Evolutionary conservation across 2,888 invertebrate species (phyloP).

Genomic region (Troides helena): DNA sequence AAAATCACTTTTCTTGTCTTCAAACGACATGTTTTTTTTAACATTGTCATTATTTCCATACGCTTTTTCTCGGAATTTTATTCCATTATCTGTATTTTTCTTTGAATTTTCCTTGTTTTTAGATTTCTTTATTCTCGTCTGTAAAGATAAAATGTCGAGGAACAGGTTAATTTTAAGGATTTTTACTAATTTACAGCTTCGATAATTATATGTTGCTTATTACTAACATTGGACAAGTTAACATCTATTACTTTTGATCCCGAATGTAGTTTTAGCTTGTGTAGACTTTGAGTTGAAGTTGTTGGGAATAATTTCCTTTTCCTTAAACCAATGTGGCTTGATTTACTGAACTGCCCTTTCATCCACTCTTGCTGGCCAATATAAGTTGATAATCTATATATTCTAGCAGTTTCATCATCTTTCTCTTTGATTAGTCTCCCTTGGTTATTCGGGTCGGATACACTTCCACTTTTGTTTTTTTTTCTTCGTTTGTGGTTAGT

Average conservation of each 20-base stretch:
- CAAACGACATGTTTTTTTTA: background rate
- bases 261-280: slow-evolving; percentile 20
- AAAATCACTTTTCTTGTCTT: slow-evolving; percentile 10
- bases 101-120: slow-evolving; percentile 2
- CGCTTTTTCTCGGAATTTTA: background rate
- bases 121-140: slow-evolving; percentile 9
- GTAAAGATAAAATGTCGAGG: background rate
- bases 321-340: slow-evolving; percentile 9
- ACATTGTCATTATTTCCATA: slow-evolving; percentile 5
- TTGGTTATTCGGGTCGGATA: slow-evolving; percentile 3
- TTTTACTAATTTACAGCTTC: background rate
- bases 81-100: background rate
- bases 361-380: slow-evolving; percentile 47
- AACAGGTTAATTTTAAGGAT: background rate
- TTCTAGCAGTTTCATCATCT: slow-evolving; percentile 41
- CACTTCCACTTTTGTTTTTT: slow-evolving; percentile 38
- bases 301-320: slow-evolving; percentile 11
- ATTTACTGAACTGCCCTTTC: slow-evolving; percentile 30
- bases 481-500: slow-evolving; percentile 53
- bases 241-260: slow-evolving; percentile 3
- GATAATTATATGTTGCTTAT: background rate
- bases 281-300: slow-evolving; percentile 18
- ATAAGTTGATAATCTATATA: slow-evolving; percentile 47
- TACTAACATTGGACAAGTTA: slow-evolving; percentile 13
- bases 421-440: slow-evolving; percentile 29